phyloP scores from a whole-genome alignment of 2,113 vertebrate species.

The Stegostoma tigrinum region DNA sequence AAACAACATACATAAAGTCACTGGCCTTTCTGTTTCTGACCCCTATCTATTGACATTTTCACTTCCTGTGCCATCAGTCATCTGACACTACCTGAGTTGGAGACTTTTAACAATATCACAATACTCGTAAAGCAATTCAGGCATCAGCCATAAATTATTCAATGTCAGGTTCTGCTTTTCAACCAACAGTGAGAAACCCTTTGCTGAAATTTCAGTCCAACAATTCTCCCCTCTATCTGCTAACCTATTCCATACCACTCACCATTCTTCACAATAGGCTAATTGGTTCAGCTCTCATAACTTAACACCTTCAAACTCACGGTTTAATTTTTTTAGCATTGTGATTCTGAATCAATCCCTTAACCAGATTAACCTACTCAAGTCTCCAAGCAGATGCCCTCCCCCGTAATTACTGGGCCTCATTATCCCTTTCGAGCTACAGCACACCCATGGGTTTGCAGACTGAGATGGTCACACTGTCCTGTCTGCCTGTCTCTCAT shows the following conservation, averaged over 20 bases:
- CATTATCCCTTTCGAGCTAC: not conserved
- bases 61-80: constrained; percentile 25
- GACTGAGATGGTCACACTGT: not conserved
- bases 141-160: constrained; percentile 21
- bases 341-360: not conserved
- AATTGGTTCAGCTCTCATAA: not conserved
- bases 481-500: not conserved
- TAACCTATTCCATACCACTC: not conserved
- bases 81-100: not conserved
- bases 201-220: not conserved
- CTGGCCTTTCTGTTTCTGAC: not conserved
- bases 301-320: not conserved
- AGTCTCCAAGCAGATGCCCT: not conserved
- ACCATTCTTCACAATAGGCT: constrained; percentile 7
- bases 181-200: not conserved
- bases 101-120: not conserved
- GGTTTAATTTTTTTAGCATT: not conserved
- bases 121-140: constrained; percentile 17
- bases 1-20: not conserved
- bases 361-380: not conserved
- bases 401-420: not conserved
- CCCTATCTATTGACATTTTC: not conserved
- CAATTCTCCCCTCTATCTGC: not conserved
- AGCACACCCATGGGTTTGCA: not conserved
- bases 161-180: not conserved